Evolutionary conservation across 37 sponge, comb jelly and placozoan species (phyloP).

Genomic region (Spongilla lacustris): DNA sequence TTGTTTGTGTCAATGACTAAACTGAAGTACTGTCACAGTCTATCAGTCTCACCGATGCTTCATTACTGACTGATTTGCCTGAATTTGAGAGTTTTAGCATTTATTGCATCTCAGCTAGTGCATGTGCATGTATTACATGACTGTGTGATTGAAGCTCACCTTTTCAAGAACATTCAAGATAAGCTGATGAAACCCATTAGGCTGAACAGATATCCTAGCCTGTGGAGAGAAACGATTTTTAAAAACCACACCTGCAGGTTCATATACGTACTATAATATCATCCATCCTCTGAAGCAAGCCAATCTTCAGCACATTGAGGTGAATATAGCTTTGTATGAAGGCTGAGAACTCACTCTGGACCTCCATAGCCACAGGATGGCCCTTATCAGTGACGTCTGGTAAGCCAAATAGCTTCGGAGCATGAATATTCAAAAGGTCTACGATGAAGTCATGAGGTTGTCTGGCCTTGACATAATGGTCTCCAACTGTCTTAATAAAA

Average conservation of each 20-base stretch:
- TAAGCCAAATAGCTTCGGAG: slow-evolving; percentile 29
- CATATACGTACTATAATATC: slow-evolving; percentile 36
- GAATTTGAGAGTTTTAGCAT: too few relatives aligned
- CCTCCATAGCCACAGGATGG: neutral
- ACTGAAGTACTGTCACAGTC: too few relatives aligned
- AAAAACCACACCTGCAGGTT: neutral
- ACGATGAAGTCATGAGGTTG: slow-evolving; percentile 26
- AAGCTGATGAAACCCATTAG: slow-evolving; percentile 48
- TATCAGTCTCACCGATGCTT: too few relatives aligned
- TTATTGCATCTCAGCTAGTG: too few relatives aligned
- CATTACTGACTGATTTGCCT: too few relatives aligned
- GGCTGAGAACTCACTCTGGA: slow-evolving; percentile 1
- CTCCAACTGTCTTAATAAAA: slow-evolving; percentile 23
- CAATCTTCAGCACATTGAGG: slow-evolving; percentile 13
- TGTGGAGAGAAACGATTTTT: too few relatives aligned
- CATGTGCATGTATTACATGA: too few relatives aligned
- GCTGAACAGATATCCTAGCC: slow-evolving; percentile 19
- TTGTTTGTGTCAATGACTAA: too few relatives aligned
- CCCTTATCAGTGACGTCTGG: too few relatives aligned
- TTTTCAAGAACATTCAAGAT: slow-evolving; percentile 11
- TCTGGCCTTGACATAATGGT: slow-evolving; percentile 10
- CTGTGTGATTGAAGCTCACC: too few relatives aligned
- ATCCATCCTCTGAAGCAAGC: slow-evolving; percentile 13
- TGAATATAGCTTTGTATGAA: slow-evolving; percentile 50
- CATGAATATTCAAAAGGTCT: slow-evolving; percentile 47